These are phyloP conservation scores for Amniataba percoides DNA, from an alignment of 2,797 vertebrate genomes.

Conservation along the genomic window DNA sequence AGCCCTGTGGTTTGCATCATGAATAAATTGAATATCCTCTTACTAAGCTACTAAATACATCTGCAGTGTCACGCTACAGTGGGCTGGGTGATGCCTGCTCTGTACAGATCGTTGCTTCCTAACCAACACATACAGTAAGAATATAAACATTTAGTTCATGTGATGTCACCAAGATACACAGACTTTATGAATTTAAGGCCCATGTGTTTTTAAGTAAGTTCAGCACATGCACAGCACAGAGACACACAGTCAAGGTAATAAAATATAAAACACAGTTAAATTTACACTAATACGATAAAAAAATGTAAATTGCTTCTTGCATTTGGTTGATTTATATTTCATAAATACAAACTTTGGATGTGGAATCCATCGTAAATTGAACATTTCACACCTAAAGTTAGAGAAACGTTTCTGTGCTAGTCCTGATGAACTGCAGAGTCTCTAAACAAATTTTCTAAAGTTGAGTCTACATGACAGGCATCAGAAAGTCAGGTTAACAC, in stretches of 20 bases:
- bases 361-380: neutral
- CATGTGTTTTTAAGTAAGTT: conserved; percentile 5
- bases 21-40: conserved; percentile 84
- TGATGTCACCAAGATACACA: conserved; percentile 33
- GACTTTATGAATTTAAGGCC: neutral
- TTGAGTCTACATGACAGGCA: neutral
- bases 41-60: conserved; percentile 78
- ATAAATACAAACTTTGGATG: neutral
- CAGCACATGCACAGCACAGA: neutral
- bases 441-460: neutral
- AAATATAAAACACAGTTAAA: neutral
- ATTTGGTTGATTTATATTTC: neutral
- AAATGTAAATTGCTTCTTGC: neutral
- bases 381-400: neutral
- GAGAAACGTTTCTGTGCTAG: neutral
- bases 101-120: conserved; percentile 45
- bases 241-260: neutral
- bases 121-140: conserved; percentile 50
- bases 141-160: conserved; percentile 58
- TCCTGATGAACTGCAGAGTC: neutral
- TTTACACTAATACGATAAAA: neutral
- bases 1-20: conserved; percentile 78
- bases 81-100: conserved; percentile 40
- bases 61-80: conserved; percentile 71
- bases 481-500: neutral